Base-by-base conservation (phyloP, 1,140 invertebrate genomes). In the Lasioglossum albipes region DNA sequence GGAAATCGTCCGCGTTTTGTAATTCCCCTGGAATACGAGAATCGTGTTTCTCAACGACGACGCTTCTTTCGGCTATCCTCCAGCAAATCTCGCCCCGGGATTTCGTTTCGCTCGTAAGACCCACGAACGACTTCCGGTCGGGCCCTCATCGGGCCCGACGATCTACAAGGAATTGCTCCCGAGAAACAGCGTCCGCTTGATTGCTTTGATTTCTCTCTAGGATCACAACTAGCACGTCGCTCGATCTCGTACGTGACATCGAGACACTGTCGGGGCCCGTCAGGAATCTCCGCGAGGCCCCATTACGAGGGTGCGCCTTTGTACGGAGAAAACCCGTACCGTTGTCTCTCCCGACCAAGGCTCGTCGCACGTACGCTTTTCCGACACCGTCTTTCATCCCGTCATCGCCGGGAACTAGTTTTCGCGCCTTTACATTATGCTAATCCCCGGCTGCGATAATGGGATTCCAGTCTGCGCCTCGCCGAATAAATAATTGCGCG, bases 301-400 rank as follows among this genome's bases (percentile, higher is more conserved):
- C 79, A 86, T 88, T 88, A 86, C 74, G 77, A 88, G 84, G 87
- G 87, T 86, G 87, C 87, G 86, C 87, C 82, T 87, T 87, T 86
- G 84, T 82, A 83, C 84, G 36, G 79, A 81, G 71, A 86, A 86
- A 88, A 89, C 87, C 82, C 69, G 82, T 86, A 84, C 81, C 75
- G 77, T 84, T 84, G 75, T 85, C 75, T 82, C 27, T 27, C 27
- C 27, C 49, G 31, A 52, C 59, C 75, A 27, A 71, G 36, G 36
- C 71, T 64, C 54, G 22, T 62, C 61, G 52, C 68, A 66, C 70
- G 69, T 71, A 59, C 70, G 61, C 64, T 84, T 77, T 84, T 73
- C 70, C 76, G 65, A 62, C 36, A 36, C 10, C 42, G 72, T 52
- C 79, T 79, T 73, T 73, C 70, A 73, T 79, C 61, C 12, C 31